Evolutionary conservation across 2,113 vertebrate species (phyloP).

Genomic region (Urocynchramus pylzowi): DNA sequence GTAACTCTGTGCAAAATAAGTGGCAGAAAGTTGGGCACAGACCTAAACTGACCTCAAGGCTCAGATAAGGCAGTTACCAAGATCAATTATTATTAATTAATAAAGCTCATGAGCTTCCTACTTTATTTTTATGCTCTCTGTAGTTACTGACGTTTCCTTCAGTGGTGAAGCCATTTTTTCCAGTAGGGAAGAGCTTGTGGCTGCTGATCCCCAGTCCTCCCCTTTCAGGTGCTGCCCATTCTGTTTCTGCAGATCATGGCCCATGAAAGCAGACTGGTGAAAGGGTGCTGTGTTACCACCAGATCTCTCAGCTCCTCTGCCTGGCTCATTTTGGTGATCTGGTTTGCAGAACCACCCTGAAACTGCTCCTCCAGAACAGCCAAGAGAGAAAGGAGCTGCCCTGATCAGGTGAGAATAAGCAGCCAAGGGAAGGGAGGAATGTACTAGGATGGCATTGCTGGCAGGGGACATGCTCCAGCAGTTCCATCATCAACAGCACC

Average conservation of each 20-base stretch:
- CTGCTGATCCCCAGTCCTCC: background rate
- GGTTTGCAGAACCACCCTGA: background rate
- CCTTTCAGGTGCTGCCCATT: background rate
- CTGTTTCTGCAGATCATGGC: background rate
- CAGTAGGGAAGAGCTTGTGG: fast-evolving
- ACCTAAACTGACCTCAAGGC: background rate
- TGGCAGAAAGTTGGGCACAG: background rate
- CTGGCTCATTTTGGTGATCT: background rate
- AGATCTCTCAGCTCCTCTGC: background rate
- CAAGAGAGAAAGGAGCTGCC: background rate
- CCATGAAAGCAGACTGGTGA: background rate
- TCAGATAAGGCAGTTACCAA: background rate
- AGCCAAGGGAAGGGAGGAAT: background rate
- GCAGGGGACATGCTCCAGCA: background rate
- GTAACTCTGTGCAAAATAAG: background rate
- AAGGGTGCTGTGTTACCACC: background rate
- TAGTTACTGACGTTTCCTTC: background rate
- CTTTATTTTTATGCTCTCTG: background rate
- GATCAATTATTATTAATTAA: background rate
- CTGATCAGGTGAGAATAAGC: background rate
- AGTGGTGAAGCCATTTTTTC: background rate
- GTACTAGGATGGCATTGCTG: fast-evolving
- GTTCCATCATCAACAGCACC: background rate
- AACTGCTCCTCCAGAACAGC: background rate
- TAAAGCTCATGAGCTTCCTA: background rate